Conservation (phyloP, 2,888 invertebrate species). For the Podotricha telesiphe region DNA sequence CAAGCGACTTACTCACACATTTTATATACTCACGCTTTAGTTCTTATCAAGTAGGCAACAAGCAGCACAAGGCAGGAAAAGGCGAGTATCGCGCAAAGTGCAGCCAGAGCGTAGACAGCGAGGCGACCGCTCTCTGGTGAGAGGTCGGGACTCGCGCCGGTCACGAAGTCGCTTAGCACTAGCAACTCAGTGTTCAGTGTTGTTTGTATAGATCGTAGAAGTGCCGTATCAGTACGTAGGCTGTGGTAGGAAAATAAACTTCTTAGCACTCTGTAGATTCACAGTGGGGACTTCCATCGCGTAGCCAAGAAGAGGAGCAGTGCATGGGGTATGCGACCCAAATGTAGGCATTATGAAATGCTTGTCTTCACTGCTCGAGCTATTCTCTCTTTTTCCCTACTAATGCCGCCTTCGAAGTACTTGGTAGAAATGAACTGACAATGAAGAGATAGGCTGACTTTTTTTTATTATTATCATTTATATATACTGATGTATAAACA, state of each 20-base stretch:
- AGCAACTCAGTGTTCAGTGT: slow-evolving; percentile 63
- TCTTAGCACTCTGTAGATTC: too few species aligned
- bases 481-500: too few species aligned
- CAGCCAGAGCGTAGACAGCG: slow-evolving; percentile 80
- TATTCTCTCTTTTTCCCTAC: too few species aligned
- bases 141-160: slow-evolving; percentile 57
- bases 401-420: too few species aligned
- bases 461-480: too few species aligned
- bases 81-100: slow-evolving; percentile 78
- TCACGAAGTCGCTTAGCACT: slow-evolving; percentile 75
- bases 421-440: too few species aligned
- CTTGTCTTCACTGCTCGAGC: too few species aligned
- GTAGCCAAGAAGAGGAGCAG: too few species aligned
- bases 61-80: slow-evolving; percentile 75
- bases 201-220: slow-evolving; percentile 68
- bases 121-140: slow-evolving; percentile 60
- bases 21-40: slow-evolving; percentile 72
- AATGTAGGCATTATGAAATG: too few species aligned
- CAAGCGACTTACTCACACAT: not conserved
- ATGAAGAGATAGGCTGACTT: too few species aligned
- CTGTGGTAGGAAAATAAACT: not conserved
- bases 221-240: slow-evolving; percentile 56
- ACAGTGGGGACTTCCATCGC: too few species aligned
- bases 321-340: too few species aligned
- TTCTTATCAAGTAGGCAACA: slow-evolving; percentile 81